These are phyloP conservation scores for Drosophila nr. fundita DNA, from an alignment of 2,888 invertebrate species.

Conservation along the genomic window DNA sequence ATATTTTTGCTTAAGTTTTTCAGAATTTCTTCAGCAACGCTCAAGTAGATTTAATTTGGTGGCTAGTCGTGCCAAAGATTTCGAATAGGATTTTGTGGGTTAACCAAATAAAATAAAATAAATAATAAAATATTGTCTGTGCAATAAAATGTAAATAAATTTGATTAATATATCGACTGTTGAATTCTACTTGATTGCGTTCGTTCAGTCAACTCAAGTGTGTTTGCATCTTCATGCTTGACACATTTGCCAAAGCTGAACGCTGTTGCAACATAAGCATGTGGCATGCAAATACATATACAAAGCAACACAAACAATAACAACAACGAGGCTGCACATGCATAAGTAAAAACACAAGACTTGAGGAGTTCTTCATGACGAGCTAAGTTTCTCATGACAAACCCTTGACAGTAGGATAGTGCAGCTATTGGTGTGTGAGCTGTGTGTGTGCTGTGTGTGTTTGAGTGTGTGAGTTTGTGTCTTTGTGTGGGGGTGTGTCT, in stretches of 20 bases:
- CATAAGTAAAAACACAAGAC: slow-evolving; percentile 42
- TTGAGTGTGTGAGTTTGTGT: not conserved
- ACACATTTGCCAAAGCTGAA: slow-evolving; percentile 61
- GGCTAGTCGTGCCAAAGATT: not conserved
- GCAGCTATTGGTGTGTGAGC: slow-evolving; percentile 9
- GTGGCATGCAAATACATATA: slow-evolving; percentile 14
- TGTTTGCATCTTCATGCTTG: slow-evolving; percentile 50
- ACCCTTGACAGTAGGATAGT: not conserved
- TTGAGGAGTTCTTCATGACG: slow-evolving; percentile 29
- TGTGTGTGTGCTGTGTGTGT: not conserved
- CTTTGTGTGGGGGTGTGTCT: not conserved
- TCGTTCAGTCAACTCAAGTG: slow-evolving; percentile 19
- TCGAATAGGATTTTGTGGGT: slow-evolving; percentile 17
- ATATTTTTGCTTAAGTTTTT: no score
- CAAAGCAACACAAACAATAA: slow-evolving; percentile 1
- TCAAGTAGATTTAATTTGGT: slow-evolving; percentile 9
- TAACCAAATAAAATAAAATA: slow-evolving; percentile 40
- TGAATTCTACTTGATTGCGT: slow-evolving; percentile 43
- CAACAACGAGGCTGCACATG: slow-evolving; percentile 5
- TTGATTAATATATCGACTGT: slow-evolving; percentile 61
- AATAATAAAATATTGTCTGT: slow-evolving; percentile 24
- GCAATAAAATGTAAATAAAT: slow-evolving; percentile 38
- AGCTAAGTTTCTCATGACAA: slow-evolving; percentile 23
- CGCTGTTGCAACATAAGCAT: slow-evolving; percentile 46
- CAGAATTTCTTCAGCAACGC: not conserved